Conservation (phyloP, 37 sponge, comb jelly and placozoan genomes). For the Diacarnus erythraeanus region DNA sequence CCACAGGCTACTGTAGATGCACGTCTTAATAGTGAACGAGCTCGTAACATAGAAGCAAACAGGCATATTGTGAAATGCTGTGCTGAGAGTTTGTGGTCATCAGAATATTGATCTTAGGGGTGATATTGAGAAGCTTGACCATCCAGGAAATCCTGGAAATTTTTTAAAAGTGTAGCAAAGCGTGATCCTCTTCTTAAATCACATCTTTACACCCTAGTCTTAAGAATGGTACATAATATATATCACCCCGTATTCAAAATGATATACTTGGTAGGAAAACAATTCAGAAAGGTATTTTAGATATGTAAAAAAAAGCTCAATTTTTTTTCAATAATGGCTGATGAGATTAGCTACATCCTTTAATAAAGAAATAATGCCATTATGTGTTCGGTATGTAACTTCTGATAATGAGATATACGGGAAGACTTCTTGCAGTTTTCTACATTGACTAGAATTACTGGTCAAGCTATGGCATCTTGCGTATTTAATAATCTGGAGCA, state of each 20-base stretch:
- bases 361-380: constrained; percentile 45
- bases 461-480: constrained; percentile 21
- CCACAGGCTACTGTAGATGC: constrained; percentile 36
- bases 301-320: not conserved
- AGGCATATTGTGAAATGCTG: constrained; percentile 46
- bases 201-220: constrained; percentile 35
- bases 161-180: constrained; percentile 45
- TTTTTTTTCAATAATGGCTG: constrained; percentile 44
- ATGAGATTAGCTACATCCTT: constrained; percentile 49
- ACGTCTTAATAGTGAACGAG: not conserved
- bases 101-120: constrained; percentile 67
- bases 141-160: constrained; percentile 56
- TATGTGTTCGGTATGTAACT: constrained; percentile 46
- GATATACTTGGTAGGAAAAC: constrained; percentile 42
- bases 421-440: constrained; percentile 38
- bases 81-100: constrained; percentile 36
- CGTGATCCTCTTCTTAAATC: constrained; percentile 34
- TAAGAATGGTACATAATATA: constrained; percentile 41
- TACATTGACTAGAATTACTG: constrained; percentile 20
- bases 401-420: constrained; percentile 7
- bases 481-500: constrained; percentile 7
- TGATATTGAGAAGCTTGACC: constrained; percentile 35
- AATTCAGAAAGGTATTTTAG: constrained; percentile 37
- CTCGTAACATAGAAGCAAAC: constrained; percentile 31
- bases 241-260: constrained; percentile 58